phyloP scores from a whole-genome alignment of 2,113 vertebrate species.

The Python bivittatus region DNA sequence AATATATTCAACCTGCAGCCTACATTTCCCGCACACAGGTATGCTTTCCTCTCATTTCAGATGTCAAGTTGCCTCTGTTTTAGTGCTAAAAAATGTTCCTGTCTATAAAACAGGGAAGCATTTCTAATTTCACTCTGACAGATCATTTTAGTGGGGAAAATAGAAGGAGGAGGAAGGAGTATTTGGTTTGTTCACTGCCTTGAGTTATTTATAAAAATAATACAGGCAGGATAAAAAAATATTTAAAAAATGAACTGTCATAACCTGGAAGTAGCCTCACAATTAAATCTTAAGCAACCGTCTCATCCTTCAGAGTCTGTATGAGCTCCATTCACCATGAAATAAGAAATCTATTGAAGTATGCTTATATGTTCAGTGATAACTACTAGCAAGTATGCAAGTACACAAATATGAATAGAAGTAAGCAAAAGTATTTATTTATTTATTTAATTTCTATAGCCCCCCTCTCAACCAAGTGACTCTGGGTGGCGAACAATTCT shows the following conservation, averaged over 20 bases:
- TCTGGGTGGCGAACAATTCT: no score
- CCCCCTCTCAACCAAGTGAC: no score
- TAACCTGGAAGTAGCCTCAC: background rate
- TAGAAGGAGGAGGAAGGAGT: no score
- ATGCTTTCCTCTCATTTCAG: background rate
- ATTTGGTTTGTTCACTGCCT: no score
- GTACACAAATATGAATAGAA: background rate
- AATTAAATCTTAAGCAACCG: background rate
- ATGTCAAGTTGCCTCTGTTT: background rate
- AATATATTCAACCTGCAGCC: background rate
- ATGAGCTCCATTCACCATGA: background rate
- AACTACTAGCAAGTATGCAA: background rate
- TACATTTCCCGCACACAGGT: background rate
- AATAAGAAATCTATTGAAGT: background rate
- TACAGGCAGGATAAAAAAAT: no score
- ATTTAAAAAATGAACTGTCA: background rate
- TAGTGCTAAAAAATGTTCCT: background rate
- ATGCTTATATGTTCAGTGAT: background rate
- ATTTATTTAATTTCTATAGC: no score
- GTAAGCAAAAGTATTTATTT: background rate
- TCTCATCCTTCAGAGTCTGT: background rate
- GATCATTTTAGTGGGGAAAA: background rate
- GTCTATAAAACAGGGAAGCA: background rate
- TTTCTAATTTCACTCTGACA: slow-evolving; percentile 1
- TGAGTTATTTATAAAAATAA: no score